Evolutionary conservation across 2,113 vertebrate species (phyloP), one percentile per base, ranked within the genome.

Genomic region (Caretta caretta): DNA sequence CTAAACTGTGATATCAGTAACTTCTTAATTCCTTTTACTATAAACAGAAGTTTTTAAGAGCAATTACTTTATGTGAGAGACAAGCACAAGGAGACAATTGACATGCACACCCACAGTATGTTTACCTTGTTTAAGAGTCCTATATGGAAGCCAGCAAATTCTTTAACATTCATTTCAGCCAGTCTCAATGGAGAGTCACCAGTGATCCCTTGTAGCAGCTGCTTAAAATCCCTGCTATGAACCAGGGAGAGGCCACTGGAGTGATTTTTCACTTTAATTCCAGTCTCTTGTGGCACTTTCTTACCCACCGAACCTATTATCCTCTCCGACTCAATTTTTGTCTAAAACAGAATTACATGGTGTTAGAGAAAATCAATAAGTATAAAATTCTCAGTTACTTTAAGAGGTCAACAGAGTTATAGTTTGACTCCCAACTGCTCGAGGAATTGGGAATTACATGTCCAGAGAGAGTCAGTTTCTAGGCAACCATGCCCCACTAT

Each of bases 251-350:
- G 95, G 51, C 96, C 98, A 96, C 96, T 98, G 92, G 99, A 99
- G 97, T 99, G 98, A 97, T 99, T 99, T 98, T 99, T 99, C 93
- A 98, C 97, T 98, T 97, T 99, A 97, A 99, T 99, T 97, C 98
- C 99, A 51, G 97, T 98, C 97, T 99, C 99, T 97, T 98, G 98
- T 80, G 99, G 99, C 93, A 98, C 98, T 98, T 99, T 99, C 98
- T 99, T 99, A 96, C 99, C 99, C 97, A 99, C 99, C n/a, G 99
- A 99, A 94, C 98, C 98, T 96, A 99, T 98, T 96, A 99, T 98
- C 97, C 99, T 98, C 91, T 99, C 99, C 62, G 98, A 99, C 94
- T 99, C 99, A 84, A 99, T 98, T 98, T 99, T 99, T 88, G 98
- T 98, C 98, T 98, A 98, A 96, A 98, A 98, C 94, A 95, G 97